These are phyloP conservation scores for Gymnocephalus cernua DNA, from an alignment of 2,113 vertebrate species.

Conservation along the genomic window DNA sequence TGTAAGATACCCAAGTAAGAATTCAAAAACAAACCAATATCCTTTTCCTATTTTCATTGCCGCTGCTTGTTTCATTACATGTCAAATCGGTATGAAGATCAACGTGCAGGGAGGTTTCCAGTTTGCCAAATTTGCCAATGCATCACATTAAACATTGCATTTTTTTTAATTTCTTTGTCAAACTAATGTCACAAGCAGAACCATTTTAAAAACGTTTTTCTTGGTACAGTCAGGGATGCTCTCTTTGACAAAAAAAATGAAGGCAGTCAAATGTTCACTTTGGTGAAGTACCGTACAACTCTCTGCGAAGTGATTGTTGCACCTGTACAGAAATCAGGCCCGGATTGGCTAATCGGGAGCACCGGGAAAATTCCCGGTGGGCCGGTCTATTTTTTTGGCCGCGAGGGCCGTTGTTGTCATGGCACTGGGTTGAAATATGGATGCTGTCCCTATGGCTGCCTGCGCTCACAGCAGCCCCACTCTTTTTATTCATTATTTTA, in stretches of 20 bases:
- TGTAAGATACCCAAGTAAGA: constrained; percentile 71
- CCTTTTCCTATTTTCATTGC: background rate
- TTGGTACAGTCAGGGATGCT: background rate
- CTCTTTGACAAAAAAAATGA: background rate
- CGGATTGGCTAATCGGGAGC: too few species aligned
- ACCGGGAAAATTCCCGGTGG: too few species aligned
- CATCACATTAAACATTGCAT: background rate
- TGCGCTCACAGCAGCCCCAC: too few species aligned
- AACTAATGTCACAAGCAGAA: background rate
- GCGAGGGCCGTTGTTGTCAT: too few species aligned
- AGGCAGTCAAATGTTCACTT: background rate
- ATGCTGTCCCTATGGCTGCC: too few species aligned
- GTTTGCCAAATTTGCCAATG: background rate
- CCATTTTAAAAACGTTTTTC: background rate
- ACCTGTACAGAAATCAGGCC: too few species aligned
- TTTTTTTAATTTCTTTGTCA: background rate
- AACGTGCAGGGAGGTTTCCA: background rate
- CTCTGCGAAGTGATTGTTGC: background rate
- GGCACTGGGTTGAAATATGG: too few species aligned
- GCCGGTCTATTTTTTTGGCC: too few species aligned
- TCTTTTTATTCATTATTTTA: too few species aligned
- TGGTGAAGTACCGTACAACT: background rate
- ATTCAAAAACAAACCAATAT: background rate
- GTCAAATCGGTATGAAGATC: background rate
- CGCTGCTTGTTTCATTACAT: background rate